A percentile compares a stretch with the other conserved stretches of the same genome.
Evolutionary conservation across 2,113 vertebrate genomes (phyloP).

Genomic region (Silurus glanis): DNA sequence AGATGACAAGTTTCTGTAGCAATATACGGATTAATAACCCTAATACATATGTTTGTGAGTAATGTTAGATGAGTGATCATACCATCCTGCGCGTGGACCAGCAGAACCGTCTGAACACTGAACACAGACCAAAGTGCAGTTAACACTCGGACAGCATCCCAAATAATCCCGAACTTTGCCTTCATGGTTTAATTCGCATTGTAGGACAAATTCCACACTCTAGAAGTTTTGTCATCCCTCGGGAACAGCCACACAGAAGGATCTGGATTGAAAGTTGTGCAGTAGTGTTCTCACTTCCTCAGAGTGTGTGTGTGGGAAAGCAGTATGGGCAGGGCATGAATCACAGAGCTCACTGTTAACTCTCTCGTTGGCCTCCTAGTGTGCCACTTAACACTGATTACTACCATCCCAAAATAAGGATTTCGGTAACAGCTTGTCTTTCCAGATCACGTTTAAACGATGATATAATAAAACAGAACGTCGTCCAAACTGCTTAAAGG

Average conservation of each 20-base stretch:
- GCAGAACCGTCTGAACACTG: not conserved
- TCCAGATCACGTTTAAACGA: not conserved
- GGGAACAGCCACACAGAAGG: not conserved
- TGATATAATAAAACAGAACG: not conserved
- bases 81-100: conserved; percentile 20
- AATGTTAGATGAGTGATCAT: not conserved
- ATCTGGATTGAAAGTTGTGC: not conserved
- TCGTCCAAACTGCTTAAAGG: not conserved
- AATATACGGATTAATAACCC: too few relatives aligned
- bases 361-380: conserved; percentile 54
- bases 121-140: not conserved
- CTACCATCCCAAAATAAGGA: conserved; percentile 55
- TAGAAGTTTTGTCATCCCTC: not conserved
- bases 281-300: conserved; percentile 18
- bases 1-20: not conserved
- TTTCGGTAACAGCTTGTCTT: too few relatives aligned
- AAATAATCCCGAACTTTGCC: not conserved
- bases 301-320: conserved; percentile 44
- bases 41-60: not conserved
- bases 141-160: conserved; percentile 7
- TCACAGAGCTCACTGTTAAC: not conserved
- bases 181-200: conserved; percentile 4
- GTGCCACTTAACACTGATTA: conserved; percentile 56
- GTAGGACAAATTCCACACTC: not conserved
- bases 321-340: conserved; percentile 62